Conservation (phyloP, 1,140 invertebrate species). For the Drosophila setifemur region DNA sequence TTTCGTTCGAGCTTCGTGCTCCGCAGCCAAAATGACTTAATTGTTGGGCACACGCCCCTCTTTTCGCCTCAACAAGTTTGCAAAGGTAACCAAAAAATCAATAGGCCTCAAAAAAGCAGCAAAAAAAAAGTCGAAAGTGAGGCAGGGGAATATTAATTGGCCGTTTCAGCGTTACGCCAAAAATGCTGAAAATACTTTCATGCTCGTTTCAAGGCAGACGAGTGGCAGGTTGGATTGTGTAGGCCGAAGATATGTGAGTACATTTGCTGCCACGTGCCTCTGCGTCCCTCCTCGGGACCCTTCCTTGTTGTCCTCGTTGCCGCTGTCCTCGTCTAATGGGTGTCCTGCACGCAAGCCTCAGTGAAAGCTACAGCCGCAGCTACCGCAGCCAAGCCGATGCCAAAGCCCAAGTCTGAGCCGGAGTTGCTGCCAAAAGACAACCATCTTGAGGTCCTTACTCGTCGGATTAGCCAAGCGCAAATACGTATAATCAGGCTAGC, state of each 20-base stretch:
- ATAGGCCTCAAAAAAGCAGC: conserved; percentile 36
- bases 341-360: conserved; percentile 57
- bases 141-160: conserved; percentile 65
- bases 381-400: conserved; percentile 15
- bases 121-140: neutral
- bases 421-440: conserved; percentile 52
- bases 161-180: conserved; percentile 59
- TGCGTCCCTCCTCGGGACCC: conserved; percentile 5
- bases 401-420: conserved; percentile 5
- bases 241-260: conserved; percentile 49
- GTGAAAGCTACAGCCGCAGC: too few relatives aligned
- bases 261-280: conserved; percentile 57
- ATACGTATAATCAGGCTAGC: conserved; percentile 35
- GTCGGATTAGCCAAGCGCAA: conserved; percentile 44
- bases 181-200: conserved; percentile 75
- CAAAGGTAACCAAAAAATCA: conserved; percentile 65
- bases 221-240: too few relatives aligned
- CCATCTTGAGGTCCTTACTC: conserved; percentile 66
- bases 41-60: conserved; percentile 49
- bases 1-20: too few relatives aligned
- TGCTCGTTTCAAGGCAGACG: conserved; percentile 64
- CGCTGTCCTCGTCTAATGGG: conserved; percentile 52
- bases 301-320: conserved; percentile 37
- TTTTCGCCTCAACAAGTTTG: conserved; percentile 57
- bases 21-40: conserved; percentile 60